phyloP scores from a whole-genome alignment of 2,888 invertebrate species.

The Microctonus aethiopoides region DNA sequence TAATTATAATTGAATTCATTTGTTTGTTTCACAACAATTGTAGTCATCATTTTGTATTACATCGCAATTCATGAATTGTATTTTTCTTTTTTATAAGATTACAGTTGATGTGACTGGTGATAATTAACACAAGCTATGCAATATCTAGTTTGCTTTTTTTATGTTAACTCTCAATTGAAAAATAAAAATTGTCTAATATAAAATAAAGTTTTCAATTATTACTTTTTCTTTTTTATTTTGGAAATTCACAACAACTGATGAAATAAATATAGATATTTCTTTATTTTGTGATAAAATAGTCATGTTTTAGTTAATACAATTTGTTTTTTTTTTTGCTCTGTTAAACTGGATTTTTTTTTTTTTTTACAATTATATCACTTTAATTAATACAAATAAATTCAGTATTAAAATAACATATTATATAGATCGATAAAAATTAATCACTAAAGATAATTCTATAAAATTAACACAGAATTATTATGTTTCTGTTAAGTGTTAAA shows the following conservation, averaged over 20 bases:
- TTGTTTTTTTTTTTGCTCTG: not conserved
- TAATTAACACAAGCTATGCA: too few relatives aligned
- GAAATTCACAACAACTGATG: not conserved
- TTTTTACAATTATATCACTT: not conserved
- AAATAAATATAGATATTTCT: not conserved
- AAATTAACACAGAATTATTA: too few relatives aligned
- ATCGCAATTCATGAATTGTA: too few relatives aligned
- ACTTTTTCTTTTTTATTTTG: not conserved
- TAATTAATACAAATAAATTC: not conserved
- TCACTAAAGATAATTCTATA: too few relatives aligned
- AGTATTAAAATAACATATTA: too few relatives aligned
- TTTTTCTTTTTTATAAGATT: too few relatives aligned
- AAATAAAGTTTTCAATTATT: not conserved
- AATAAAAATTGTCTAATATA: not conserved
- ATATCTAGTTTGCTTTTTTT: too few relatives aligned
- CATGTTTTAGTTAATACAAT: not conserved
- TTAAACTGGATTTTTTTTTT: not conserved
- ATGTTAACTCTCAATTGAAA: not conserved
- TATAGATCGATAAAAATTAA: too few relatives aligned
- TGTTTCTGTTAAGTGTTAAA: too few relatives aligned
- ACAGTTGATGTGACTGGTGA: too few relatives aligned
- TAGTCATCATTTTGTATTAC: too few relatives aligned
- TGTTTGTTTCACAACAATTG: too few relatives aligned
- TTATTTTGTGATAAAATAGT: conserved; percentile 30
- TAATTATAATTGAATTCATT: not conserved